Base-by-base conservation (phyloP, 2,113 vertebrate genomes). In the Phoenicopterus ruber region DNA sequence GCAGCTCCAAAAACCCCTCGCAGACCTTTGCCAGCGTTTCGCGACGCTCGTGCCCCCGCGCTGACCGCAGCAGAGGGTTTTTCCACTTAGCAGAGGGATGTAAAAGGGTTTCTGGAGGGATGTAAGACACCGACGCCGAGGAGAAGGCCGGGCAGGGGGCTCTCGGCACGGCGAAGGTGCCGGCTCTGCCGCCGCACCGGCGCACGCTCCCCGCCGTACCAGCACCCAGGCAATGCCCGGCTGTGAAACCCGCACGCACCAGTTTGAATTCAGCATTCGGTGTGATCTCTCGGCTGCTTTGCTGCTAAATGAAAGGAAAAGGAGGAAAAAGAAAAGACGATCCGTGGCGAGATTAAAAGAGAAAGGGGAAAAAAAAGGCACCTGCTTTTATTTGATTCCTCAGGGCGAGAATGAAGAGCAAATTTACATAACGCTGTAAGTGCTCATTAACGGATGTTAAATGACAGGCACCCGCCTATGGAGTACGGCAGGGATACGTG, bases 31-130 rank as follows among this genome's bases (percentile, higher is more conserved):
- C 25, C 57, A 7, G 40, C 1, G 0, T 31, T 78, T 40, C 0
- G 6, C 0, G 8, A 2, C 8, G 61, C 38, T 46, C 0, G 0
- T 5, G 7, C 8, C 22, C 31, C 0, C 0, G 1, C 2, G 22
- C 4, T 21, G 86, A 24, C 15, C 17, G 0, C 66, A 25, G 28
- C 17, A 1, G 46, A 11, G 31, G 32, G 6, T 46, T 46, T n/a
- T 59, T 42, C 17, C 36, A 3, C 44, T 29, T 34, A 4, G 24
- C 24, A 17, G 16, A 32, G 21, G n/a, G 36, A 46, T 17, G 46
- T 16, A 46, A 46, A 46, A 46, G 46, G 46, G 15, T 83, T 71
- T 34, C 28, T 50, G 57, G 34, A 38, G 40, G 87, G 78, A 2
- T 55, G 46, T 11, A 1, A 36, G 10, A 6, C 46, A 4, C 22